phyloP scores from a whole-genome alignment of 2,113 vertebrate species.

The Dromas ardeola region DNA sequence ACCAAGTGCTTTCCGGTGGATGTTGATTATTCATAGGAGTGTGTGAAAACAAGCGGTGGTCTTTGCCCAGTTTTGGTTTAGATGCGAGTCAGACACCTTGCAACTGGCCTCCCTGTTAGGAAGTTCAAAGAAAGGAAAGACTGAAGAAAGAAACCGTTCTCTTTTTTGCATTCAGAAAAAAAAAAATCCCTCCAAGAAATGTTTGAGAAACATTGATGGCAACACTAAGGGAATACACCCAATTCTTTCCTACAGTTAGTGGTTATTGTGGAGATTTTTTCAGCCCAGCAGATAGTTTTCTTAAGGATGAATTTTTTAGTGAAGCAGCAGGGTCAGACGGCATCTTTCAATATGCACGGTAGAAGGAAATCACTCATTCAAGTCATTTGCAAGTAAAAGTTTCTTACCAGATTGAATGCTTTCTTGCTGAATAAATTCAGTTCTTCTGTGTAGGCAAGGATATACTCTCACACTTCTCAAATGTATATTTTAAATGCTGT shows the following conservation, averaged over 20 bases:
- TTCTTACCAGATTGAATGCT: neutral
- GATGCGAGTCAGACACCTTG: neutral
- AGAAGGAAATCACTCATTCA: conserved; percentile 23
- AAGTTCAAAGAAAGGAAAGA: neutral
- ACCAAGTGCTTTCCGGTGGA: neutral
- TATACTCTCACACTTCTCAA: neutral
- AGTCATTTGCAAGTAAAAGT: conserved; percentile 44
- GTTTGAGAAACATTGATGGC: neutral
- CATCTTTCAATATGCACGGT: neutral
- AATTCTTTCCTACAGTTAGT: neutral
- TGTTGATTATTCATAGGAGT: neutral
- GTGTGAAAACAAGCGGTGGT: neutral
- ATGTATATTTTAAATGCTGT: neutral
- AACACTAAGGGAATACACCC: neutral
- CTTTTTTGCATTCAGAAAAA: neutral
- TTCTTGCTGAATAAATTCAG: conserved; percentile 18
- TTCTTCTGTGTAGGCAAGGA: neutral
- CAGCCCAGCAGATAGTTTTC: neutral
- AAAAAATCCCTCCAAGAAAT: neutral
- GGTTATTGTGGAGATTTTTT: neutral
- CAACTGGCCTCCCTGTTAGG: neutral
- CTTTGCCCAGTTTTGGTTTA: neutral
- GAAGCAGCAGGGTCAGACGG: neutral
- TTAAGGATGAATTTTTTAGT: neutral
- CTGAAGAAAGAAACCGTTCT: neutral